Percentiles rank a stretch among this genome's conserved stretches.
phyloP scores from a whole-genome alignment of 2,113 vertebrate species.

The Oreochromis tanganicae region DNA sequence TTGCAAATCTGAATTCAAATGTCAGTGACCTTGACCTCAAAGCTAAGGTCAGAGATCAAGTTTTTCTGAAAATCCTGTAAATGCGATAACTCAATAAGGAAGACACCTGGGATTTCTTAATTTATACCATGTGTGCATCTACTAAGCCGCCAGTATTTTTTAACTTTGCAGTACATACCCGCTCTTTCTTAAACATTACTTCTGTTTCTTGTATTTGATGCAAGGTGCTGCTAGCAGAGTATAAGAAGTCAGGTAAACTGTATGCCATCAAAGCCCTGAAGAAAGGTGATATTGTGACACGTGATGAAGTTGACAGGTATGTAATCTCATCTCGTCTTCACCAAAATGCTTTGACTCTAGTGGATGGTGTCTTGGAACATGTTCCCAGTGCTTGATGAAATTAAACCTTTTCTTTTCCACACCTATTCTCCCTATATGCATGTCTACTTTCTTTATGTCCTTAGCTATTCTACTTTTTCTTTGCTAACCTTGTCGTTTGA shows the following conservation, averaged over 20 bases:
- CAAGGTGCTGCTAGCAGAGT: constrained; percentile 87
- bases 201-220: background rate
- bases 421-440: background rate
- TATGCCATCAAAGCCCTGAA: constrained; percentile 94
- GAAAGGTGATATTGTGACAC: constrained; percentile 88
- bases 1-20: background rate
- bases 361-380: background rate
- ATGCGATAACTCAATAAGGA: background rate
- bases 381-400: background rate
- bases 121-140: background rate
- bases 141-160: background rate
- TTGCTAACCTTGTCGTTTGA: background rate
- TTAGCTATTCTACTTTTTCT: background rate
- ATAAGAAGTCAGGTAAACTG: constrained; percentile 80
- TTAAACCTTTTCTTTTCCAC: background rate
- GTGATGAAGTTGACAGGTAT: constrained; percentile 90
- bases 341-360: background rate
- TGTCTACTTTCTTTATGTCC: background rate
- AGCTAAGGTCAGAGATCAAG: background rate
- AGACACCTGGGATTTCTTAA: background rate
- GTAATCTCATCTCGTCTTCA: background rate
- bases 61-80: background rate
- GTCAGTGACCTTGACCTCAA: background rate
- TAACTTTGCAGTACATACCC: background rate
- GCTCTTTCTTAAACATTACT: background rate